These are phyloP conservation scores for Panorpa germanica DNA, from an alignment of 2,888 invertebrate species.

Conservation along the genomic window DNA sequence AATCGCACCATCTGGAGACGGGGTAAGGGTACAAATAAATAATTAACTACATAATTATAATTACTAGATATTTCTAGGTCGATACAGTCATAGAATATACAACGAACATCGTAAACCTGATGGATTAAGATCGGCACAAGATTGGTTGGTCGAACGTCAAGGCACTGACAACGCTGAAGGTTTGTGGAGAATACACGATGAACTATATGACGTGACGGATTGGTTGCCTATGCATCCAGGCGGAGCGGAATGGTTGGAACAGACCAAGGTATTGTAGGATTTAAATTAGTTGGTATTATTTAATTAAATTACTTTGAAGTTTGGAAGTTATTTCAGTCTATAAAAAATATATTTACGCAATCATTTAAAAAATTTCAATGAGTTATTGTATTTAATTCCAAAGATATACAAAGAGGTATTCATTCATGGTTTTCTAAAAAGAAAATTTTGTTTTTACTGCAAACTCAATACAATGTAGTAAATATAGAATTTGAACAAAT, in stretches of 20 bases:
- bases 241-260: conserved; percentile 52
- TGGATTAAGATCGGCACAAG: no score
- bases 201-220: conserved; percentile 64
- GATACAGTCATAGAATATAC: no score
- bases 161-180: conserved; percentile 57
- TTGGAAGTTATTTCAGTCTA: no score
- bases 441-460: neutral
- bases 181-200: conserved; percentile 59
- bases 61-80: no score
- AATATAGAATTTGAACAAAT: neutral
- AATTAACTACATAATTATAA: no score
- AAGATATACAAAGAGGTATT: neutral
- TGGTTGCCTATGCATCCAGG: conserved; percentile 76
- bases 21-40: no score
- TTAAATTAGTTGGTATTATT: neutral
- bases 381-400: neutral
- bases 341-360: no score
- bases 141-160: no score
- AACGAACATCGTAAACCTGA: no score
- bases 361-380: conserved; percentile 2
- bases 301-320: no score
- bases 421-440: neutral
- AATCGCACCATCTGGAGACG: no score
- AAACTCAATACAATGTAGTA: neutral
- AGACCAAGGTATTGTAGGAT: conserved; percentile 34